phyloP scores from a whole-genome alignment of 64 coral and sea anemone genomes.

The Montipora foliosa region DNA sequence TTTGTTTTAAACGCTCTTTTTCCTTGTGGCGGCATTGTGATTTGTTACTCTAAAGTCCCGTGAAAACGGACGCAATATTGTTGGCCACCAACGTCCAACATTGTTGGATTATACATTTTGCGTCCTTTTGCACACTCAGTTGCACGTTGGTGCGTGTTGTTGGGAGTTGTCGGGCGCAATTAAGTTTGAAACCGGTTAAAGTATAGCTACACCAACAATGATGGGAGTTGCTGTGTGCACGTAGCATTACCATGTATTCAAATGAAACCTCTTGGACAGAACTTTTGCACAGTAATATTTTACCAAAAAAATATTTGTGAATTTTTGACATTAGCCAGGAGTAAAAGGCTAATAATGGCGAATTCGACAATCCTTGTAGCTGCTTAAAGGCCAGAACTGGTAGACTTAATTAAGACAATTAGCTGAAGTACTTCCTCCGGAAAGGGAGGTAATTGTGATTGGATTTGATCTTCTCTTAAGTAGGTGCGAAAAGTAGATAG shows the following conservation, averaged over 20 bases:
- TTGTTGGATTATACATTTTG: too few relatives aligned
- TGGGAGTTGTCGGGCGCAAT: neutral
- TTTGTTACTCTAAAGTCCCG: neutral
- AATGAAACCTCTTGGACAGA: too few relatives aligned
- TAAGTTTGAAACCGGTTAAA: neutral
- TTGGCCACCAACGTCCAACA: too few relatives aligned
- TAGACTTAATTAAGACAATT: constrained; percentile 2
- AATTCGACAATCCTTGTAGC: neutral
- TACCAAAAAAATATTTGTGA: neutral
- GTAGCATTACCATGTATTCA: too few relatives aligned
- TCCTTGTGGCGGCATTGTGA: neutral
- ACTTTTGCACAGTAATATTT: neutral
- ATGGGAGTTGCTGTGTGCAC: too few relatives aligned
- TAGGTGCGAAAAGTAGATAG: neutral
- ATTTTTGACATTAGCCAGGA: neutral
- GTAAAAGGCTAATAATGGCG: neutral
- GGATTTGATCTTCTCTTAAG: constrained; percentile 1
- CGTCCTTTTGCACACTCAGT: too few relatives aligned
- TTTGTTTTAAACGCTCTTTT: neutral
- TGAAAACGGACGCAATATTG: too few relatives aligned
- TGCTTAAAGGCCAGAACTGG: neutral
- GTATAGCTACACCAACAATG: neutral
- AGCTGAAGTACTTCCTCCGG: neutral
- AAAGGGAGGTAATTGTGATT: neutral
- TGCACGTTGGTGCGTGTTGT: too few relatives aligned